Conservation (phyloP, 2,113 vertebrate genomes). For the Prunella fulvescens region DNA sequence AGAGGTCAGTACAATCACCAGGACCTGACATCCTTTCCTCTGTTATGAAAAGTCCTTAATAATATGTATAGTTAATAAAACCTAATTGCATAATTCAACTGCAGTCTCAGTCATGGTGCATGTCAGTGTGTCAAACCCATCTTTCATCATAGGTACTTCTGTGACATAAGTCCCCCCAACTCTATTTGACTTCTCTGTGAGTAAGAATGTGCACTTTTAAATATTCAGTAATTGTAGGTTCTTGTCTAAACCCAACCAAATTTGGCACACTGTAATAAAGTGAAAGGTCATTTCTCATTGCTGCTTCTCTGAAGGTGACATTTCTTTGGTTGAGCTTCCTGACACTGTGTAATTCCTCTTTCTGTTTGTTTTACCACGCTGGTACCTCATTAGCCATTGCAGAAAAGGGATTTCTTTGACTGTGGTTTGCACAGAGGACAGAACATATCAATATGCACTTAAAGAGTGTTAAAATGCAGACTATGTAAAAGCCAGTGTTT, state of each 20-base stretch:
- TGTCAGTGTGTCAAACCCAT: constrained; percentile 4
- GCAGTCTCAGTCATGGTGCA: neutral
- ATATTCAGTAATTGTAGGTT: constrained; percentile 34
- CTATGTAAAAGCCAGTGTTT: constrained; percentile 30
- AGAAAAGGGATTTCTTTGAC: constrained; percentile 31
- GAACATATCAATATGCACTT: neutral
- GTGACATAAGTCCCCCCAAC: neutral
- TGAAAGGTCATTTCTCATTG: constrained; percentile 44
- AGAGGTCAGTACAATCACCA: constrained; percentile 32
- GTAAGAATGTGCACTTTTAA: constrained; percentile 14
- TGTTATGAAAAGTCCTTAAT: constrained; percentile 39
- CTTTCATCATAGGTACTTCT: neutral
- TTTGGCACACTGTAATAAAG: constrained; percentile 36
- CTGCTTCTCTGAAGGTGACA: constrained; percentile 45
- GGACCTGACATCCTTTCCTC: constrained; percentile 5
- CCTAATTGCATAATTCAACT: constrained; percentile 41
- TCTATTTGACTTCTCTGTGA: neutral
- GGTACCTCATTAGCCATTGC: constrained; percentile 24
- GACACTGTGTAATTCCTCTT: constrained; percentile 18
- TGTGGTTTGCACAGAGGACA: constrained; percentile 39
- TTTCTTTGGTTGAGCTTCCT: constrained; percentile 28
- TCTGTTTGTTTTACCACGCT: constrained; percentile 46
- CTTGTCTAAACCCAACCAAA: constrained; percentile 35
- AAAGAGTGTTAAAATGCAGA: constrained; percentile 33
- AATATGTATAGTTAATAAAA: constrained; percentile 28